Conservation (phyloP, 1,140 invertebrate genomes). For the Zeugodacus cucurbitae region DNA sequence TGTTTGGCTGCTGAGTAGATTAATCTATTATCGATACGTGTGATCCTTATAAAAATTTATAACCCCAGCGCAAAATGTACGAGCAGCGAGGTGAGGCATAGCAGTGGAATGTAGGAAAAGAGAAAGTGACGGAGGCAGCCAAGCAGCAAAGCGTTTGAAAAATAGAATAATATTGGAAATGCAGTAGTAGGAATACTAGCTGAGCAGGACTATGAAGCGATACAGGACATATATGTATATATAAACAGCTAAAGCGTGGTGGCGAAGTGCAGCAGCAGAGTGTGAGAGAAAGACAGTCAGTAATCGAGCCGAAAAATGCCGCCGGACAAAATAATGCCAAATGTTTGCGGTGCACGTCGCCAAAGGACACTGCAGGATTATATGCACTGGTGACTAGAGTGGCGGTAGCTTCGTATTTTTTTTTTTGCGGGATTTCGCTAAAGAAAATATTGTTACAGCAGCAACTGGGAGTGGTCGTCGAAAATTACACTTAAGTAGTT, state of each 20-base stretch:
- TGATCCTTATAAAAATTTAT: conserved; percentile 61
- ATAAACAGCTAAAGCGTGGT: neutral
- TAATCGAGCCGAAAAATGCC: conserved; percentile 34
- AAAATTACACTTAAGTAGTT: conserved; percentile 63
- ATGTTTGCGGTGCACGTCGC: neutral
- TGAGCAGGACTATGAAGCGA: neutral
- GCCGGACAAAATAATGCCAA: conserved; percentile 23
- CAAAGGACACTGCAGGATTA: conserved; percentile 4
- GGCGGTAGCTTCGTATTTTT: neutral
- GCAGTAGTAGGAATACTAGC: neutral
- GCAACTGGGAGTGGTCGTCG: conserved; percentile 29
- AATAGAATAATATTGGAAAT: neutral
- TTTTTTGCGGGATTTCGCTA: neutral
- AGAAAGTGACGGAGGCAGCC: conserved; percentile 12
- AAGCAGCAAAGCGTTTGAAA: neutral
- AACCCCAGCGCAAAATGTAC: conserved; percentile 48
- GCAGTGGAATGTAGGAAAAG: neutral
- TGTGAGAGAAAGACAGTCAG: neutral
- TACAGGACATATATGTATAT: neutral
- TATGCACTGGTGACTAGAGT: neutral
- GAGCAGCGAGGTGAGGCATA: neutral
- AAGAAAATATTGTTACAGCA: conserved; percentile 24
- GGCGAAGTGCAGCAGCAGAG: neutral
- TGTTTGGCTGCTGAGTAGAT: conserved; percentile 56
- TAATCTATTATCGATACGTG: conserved; percentile 65